Evolutionary conservation across 1,140 invertebrate species (phyloP).

Genomic region (Cardiocondyla obscurior): DNA sequence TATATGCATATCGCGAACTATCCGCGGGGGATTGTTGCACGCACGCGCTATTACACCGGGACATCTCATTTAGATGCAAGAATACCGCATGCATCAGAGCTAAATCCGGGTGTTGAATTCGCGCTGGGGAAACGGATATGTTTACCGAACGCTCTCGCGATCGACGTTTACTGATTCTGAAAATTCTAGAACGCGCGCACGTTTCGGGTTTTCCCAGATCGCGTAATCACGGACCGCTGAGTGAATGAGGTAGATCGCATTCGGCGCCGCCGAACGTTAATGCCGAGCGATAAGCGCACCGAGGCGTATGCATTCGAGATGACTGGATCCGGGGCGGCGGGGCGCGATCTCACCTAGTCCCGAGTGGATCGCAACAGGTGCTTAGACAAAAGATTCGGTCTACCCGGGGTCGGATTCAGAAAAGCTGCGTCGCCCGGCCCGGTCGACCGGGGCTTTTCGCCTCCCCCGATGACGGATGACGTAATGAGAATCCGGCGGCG

Average conservation of each 20-base stretch:
- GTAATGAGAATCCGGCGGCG: constrained; percentile 32
- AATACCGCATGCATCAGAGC: constrained; percentile 15
- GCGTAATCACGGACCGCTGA: too few relatives aligned
- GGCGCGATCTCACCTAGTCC: constrained; percentile 1
- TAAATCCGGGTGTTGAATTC: constrained; percentile 20
- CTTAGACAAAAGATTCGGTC: constrained; percentile 65
- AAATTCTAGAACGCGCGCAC: background rate
- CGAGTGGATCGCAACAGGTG: constrained; percentile 65
- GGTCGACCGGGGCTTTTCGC: background rate
- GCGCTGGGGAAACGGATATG: background rate
- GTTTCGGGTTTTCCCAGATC: background rate
- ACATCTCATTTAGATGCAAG: constrained; percentile 32
- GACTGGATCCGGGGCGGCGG: background rate
- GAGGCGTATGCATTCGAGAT: background rate
- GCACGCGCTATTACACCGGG: constrained; percentile 21
- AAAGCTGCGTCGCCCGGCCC: constrained; percentile 31
- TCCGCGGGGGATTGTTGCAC: constrained; percentile 44
- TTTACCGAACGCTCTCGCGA: background rate
- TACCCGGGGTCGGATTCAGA: constrained; percentile 49
- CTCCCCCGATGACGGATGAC: constrained; percentile 55
- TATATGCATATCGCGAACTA: background rate
- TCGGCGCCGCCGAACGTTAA: background rate
- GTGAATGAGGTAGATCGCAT: too few relatives aligned
- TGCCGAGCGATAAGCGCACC: background rate
- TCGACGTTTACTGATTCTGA: background rate